phyloP scores from a whole-genome alignment of 1,140 invertebrate genomes.

The Drosophila subobscura region DNA sequence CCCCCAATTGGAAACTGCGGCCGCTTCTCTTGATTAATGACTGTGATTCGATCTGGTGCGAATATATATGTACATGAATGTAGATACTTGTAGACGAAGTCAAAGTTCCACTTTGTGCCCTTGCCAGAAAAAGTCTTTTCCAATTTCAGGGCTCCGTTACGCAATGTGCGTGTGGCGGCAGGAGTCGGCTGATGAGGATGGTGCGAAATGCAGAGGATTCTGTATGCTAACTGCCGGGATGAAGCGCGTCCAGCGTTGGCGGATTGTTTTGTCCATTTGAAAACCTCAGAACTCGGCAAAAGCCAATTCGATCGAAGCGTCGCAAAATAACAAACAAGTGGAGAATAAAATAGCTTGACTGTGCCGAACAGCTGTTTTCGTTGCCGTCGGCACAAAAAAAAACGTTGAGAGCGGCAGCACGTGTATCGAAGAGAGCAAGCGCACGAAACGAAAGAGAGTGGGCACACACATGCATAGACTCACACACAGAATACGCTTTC shows the following conservation, averaged over 20 bases:
- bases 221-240: constrained; percentile 2
- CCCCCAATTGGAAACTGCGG: constrained; percentile 30
- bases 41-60: background rate
- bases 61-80: background rate
- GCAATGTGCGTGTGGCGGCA: constrained; percentile 23
- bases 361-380: constrained; percentile 24
- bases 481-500: too few relatives aligned
- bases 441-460: too few relatives aligned
- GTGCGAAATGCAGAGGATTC: constrained; percentile 8
- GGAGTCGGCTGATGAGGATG: background rate
- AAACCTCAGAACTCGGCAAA: background rate
- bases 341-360: constrained; percentile 19
- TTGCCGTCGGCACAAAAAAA: background rate
- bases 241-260: constrained; percentile 22
- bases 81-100: constrained; percentile 2
- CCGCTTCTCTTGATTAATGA: constrained; percentile 14
- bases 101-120: constrained; percentile 17
- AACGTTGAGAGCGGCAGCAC: constrained; percentile 1
- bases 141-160: constrained; percentile 21
- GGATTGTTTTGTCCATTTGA: constrained; percentile 43
- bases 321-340: constrained; percentile 12
- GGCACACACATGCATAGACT: too few relatives aligned
- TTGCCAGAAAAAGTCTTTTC: background rate
- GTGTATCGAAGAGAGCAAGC: constrained; percentile 15
- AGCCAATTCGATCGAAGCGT: constrained; percentile 11